A percentile compares a stretch with the other conserved stretches of the same genome.
Evolutionary conservation across 2,797 vertebrate species (phyloP).

Genomic region (Hypotaenidia philippensis): DNA sequence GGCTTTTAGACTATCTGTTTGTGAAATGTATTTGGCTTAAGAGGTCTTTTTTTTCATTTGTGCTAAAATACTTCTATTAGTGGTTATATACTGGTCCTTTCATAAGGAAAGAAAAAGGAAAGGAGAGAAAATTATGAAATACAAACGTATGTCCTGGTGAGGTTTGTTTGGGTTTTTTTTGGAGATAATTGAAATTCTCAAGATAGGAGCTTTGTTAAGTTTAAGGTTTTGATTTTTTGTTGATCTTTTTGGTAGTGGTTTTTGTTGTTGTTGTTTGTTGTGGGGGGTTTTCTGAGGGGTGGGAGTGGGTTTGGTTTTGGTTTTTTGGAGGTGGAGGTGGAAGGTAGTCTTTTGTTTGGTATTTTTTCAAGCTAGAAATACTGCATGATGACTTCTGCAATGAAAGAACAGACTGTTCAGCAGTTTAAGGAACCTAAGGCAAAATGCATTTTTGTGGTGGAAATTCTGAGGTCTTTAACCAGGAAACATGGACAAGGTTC

Average conservation of each 20-base stretch:
- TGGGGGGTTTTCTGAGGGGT: too few species aligned
- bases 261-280: background rate
- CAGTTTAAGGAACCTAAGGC: fast-evolving
- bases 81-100: background rate
- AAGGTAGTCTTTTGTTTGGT: too few species aligned
- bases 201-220: fast-evolving
- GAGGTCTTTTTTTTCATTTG: background rate
- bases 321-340: too few species aligned
- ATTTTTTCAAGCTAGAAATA: fast-evolving
- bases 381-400: background rate
- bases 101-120: background rate
- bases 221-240: too few species aligned
- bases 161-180: too few species aligned
- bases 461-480: background rate
- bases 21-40: background rate
- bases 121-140: background rate
- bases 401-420: background rate
- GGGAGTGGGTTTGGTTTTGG: too few species aligned
- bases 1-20: background rate
- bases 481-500: background rate
- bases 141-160: fast-evolving
- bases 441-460: background rate
- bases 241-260: too few species aligned
- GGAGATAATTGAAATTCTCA: background rate
- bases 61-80: background rate